Base-by-base conservation (phyloP, 2,113 vertebrate genomes). In the Nibea albiflora region DNA sequence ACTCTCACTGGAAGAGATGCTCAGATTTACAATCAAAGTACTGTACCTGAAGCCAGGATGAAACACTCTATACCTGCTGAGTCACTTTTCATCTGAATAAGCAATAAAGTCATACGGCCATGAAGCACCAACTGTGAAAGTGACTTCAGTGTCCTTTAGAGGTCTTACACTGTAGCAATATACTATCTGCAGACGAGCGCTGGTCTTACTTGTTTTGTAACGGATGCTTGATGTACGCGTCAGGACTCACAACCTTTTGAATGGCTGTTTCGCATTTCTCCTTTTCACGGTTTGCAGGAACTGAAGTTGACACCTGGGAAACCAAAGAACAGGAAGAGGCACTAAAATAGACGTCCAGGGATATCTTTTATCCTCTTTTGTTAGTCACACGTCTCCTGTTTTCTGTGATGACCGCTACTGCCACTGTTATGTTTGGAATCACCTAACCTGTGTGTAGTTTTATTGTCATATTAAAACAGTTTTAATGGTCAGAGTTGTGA, bases 151-250 rank as follows among this genome's bases (percentile, higher is more conserved):
- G 9, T 44, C 31, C n/a, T 9, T 19, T 11, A 12, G 26, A 14
- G 16, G 19, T 28, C 17, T 28, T 28, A 26, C 62, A 63, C 24
- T 63, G 3, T 14, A 54, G 0, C 47, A 8, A 56, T 39, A 26
- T 2, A 26, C 24, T 26, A 26, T 47, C 26, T 63, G n/a, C 6
- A 28, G n/a, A 35, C 11, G 1, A 15, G 50, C 10, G 0, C 7
- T 0, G 0, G 1, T 42, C 82, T 95, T 92, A 98, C 98, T 94
- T 97, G 95, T 99, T 99, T 80, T 99, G 98, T 90, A 99, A 93
- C 28, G 98, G 98, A 84, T 99, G 98, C 87, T 99, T 99, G 90
- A 99, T 96, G 90, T 98, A 99, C 42, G 95, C 93, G 90, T 98
- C 97, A 80, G 97, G 96, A 89, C 87, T 97, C 80, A 94, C 94